Base-by-base conservation (phyloP, 2,113 vertebrate species). In the Protobothrops mucrosquamatus region DNA sequence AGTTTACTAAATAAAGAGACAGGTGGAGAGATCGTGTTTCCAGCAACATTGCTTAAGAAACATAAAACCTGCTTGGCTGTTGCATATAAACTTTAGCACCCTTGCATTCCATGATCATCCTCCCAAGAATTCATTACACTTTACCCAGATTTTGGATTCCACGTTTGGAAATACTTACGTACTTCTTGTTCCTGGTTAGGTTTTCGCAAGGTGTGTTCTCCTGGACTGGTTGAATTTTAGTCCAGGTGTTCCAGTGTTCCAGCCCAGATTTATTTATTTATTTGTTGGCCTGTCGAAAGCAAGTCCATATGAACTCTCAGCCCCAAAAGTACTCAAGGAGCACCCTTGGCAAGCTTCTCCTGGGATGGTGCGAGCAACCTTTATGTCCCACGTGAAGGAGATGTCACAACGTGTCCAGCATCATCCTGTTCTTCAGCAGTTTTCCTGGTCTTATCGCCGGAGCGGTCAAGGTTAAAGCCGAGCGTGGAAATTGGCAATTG, bases 101-200 rank as follows among this genome's bases (percentile, higher is more conserved):
- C 93, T 94, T 89, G 91, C 69, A 91, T 92, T 48, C 93, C 93
- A 94, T 94, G 69, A 89, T 52, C 94, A 92, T 94, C 95, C 93
- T 93, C 3, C 85, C 85, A 91, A 85, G 91, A 94, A 93, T 95
- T 85, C 89, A 86, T 91, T 95, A 94, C 93, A 96, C 95, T 97
- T 11, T 0, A 85, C 96, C 64, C 95, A 95, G 93, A 96, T 96
- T 95, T 93, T 96, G 48, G 91, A 91, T 96, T 92, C 91, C 94
- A 95, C 94, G 1, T 74, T 74, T 74, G 96, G 92, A 96, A 97
- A 95, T 95, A 93, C 94, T 97, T 97, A 97, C 97, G 96, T 94
- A 97, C 97, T 97, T 97, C n/a, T 97, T 96, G 97, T 34, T 92
- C 94, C 91, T 85, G 97, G 96, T 96, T 94, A 95, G 94, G 93